Conservation (phyloP, 2,113 vertebrate genomes). For the Saimiri boliviensis region DNA sequence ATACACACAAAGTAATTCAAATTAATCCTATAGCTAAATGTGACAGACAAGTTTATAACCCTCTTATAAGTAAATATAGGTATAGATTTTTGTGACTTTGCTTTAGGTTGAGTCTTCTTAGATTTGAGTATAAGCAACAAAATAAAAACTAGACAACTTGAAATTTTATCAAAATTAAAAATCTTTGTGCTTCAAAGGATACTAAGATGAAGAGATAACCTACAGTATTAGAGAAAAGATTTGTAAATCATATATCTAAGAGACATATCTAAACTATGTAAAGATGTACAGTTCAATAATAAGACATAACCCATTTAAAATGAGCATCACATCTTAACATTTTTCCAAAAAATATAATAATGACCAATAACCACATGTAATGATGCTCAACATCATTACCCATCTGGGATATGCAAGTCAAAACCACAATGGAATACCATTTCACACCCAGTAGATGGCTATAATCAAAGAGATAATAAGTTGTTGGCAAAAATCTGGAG, state of each 20-base stretch:
- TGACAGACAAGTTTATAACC: neutral
- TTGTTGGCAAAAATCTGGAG: neutral
- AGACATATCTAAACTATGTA: neutral
- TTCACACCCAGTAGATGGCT: neutral
- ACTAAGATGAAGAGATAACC: neutral
- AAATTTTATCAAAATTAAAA: neutral
- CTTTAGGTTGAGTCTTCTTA: neutral
- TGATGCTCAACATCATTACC: neutral
- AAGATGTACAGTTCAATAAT: neutral
- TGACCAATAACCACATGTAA: neutral
- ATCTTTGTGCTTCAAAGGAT: neutral
- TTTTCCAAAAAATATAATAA: neutral
- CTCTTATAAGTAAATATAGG: neutral
- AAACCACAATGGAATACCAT: neutral
- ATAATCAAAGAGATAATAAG: neutral
- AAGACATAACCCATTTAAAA: neutral
- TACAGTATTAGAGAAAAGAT: neutral
- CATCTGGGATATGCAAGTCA: neutral
- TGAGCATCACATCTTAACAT: neutral
- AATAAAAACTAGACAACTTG: neutral
- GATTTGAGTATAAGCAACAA: neutral
- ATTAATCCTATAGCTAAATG: neutral
- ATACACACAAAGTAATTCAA: neutral
- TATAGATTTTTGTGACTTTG: neutral
- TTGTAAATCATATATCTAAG: neutral